A percentile compares a stretch with the other conserved stretches of the same genome.
Evolutionary conservation across 2,113 vertebrate genomes (phyloP).

Genomic region (Chloropsis cyanopogon): DNA sequence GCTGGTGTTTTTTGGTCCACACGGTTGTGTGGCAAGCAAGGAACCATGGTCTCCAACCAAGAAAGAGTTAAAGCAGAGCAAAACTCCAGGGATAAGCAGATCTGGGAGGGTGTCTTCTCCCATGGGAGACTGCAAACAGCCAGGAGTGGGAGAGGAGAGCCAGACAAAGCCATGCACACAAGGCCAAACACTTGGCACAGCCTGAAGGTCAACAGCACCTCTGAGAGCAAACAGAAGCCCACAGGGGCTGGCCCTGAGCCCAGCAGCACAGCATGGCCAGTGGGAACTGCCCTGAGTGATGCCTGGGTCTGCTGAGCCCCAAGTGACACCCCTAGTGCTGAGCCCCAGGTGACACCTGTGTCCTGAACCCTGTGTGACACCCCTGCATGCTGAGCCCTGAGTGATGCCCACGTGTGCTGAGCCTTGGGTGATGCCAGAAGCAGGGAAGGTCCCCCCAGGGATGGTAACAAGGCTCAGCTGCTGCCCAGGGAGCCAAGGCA

Average conservation of each 20-base stretch:
- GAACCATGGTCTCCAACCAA: background rate
- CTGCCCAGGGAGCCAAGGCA: background rate
- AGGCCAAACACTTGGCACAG: background rate
- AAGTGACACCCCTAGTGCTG: background rate
- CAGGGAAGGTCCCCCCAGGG: background rate
- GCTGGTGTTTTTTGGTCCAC: too few relatives aligned
- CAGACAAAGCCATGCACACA: background rate
- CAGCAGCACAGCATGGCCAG: background rate
- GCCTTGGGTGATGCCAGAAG: fast-evolving
- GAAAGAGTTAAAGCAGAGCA: background rate
- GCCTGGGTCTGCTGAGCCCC: background rate
- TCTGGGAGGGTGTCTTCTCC: background rate
- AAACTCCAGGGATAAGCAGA: background rate
- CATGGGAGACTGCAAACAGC: background rate
- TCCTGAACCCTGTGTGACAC: background rate
- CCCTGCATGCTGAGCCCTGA: fast-evolving
- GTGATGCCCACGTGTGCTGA: fast-evolving
- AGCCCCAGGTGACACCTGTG: fast-evolving
- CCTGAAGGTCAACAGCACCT: background rate
- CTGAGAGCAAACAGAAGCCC: background rate
- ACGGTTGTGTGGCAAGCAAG: fast-evolving
- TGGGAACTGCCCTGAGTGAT: fast-evolving
- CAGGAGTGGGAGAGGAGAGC: background rate
- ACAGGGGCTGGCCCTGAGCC: background rate
- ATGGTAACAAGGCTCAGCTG: background rate